Evolutionary conservation across 1,140 invertebrate genomes (phyloP).

Genomic region (Polypedilum pembai): DNA sequence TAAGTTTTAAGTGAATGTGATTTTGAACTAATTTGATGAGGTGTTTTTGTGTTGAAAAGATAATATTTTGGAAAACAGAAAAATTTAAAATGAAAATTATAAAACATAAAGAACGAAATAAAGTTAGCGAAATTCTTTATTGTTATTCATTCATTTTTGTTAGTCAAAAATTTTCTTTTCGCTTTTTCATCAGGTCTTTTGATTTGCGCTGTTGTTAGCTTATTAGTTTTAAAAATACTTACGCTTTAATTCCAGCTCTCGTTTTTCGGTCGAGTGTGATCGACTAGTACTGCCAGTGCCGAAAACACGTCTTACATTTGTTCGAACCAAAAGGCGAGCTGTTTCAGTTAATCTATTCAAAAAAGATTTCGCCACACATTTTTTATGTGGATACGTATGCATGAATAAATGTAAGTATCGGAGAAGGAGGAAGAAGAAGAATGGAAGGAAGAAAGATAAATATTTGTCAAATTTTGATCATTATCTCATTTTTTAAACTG

Average conservation of each 20-base stretch:
- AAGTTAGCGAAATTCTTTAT: neutral
- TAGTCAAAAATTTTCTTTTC: too few species aligned
- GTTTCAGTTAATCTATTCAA: slow-evolving; percentile 84
- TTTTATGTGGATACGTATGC: too few species aligned
- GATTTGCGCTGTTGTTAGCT: too few species aligned
- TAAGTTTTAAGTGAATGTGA: too few species aligned
- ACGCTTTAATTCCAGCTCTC: slow-evolving; percentile 86
- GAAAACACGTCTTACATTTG: slow-evolving; percentile 88
- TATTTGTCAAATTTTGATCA: neutral
- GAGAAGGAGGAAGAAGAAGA: neutral
- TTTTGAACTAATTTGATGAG: neutral
- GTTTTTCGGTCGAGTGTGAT: slow-evolving; percentile 66
- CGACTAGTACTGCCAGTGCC: slow-evolving; percentile 48
- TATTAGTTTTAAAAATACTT: slow-evolving; percentile 50
- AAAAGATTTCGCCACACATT: neutral
- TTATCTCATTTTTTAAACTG: neutral
- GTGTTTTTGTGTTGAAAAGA: neutral
- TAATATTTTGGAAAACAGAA: neutral
- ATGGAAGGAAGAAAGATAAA: neutral
- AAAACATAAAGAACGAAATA: neutral
- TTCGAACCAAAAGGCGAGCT: slow-evolving; percentile 68
- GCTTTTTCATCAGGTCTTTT: too few species aligned
- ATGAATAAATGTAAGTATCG: neutral
- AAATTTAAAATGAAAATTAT: neutral
- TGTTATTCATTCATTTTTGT: too few species aligned